These are phyloP conservation scores for Xylocampa areola DNA, from an alignment of 2,888 invertebrate genomes.

Conservation along the genomic window DNA sequence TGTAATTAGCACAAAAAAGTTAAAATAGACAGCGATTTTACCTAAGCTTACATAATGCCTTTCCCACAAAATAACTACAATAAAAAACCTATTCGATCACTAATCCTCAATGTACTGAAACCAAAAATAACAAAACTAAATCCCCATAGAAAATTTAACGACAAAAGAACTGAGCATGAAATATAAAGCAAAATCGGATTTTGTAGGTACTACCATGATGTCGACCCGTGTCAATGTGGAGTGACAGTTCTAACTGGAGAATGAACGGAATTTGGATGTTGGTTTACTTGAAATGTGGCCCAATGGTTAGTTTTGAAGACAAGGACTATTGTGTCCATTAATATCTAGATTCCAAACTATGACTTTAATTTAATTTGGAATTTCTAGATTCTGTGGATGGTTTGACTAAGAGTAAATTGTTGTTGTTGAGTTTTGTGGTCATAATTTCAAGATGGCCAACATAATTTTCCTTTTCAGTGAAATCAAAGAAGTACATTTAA, in stretches of 20 bases:
- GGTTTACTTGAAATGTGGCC: conserved; percentile 48
- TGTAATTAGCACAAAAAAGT: too few relatives aligned
- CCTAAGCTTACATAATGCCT: too few relatives aligned
- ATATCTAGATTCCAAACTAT: conserved; percentile 30
- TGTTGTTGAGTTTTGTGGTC: background rate
- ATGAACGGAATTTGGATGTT: conserved; percentile 49
- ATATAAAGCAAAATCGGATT: conserved; percentile 67
- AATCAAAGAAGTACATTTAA: too few relatives aligned
- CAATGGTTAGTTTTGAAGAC: conserved; percentile 44
- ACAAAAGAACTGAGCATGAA: conserved; percentile 59
- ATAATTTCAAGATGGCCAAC: too few relatives aligned
- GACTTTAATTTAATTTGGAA: conserved; percentile 33
- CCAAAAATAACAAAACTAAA: conserved; percentile 25
- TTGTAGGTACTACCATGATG: conserved; percentile 46
- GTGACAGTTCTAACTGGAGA: conserved; percentile 46
- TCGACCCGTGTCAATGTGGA: conserved; percentile 56
- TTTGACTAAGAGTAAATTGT: background rate
- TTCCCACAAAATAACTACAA: too few relatives aligned
- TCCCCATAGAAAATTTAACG: conserved; percentile 27
- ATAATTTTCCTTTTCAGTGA: too few relatives aligned
- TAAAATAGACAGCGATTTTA: too few relatives aligned
- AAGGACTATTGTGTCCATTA: conserved; percentile 38
- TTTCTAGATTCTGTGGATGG: background rate
- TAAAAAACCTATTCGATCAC: background rate
- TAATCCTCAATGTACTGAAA: background rate